Percentiles rank a stretch among this genome's conserved stretches.
Evolutionary conservation across 2,113 vertebrate genomes (phyloP).

Genomic region (Paracyprichromis sp.): DNA sequence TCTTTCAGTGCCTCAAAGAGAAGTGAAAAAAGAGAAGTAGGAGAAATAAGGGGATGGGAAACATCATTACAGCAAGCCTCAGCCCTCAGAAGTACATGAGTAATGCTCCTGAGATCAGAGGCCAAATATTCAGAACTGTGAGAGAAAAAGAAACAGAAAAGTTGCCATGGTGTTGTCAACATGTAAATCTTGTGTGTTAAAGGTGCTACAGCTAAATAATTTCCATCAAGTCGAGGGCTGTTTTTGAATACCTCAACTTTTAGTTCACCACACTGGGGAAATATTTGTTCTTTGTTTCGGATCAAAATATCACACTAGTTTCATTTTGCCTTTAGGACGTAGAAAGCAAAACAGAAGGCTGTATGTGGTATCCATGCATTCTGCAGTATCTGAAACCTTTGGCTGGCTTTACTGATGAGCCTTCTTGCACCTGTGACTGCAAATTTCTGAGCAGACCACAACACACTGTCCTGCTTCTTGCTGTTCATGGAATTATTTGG

Average conservation of each 20-base stretch:
- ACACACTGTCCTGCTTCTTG: neutral
- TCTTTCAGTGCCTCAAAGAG: neutral
- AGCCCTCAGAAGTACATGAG: constrained; percentile 41
- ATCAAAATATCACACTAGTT: neutral
- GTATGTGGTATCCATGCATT: neutral
- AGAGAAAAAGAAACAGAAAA: constrained; percentile 1
- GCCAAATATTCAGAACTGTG: constrained; percentile 40
- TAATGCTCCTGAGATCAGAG: constrained; percentile 36
- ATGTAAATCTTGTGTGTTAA: neutral
- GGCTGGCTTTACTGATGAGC: neutral
- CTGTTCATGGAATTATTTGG: neutral
- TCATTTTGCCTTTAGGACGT: neutral
- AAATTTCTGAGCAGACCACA: neutral
- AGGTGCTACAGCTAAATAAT: neutral
- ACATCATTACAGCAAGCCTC: constrained; percentile 41
- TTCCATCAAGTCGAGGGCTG: neutral
- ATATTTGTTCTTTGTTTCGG: neutral
- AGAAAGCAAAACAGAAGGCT: neutral
- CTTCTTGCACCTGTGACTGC: neutral
- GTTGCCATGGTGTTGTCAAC: constrained; percentile 29
- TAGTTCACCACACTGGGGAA: neutral
- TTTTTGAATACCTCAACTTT: neutral
- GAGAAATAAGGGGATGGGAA: neutral
- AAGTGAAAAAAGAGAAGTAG: neutral
- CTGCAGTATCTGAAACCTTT: neutral